Evolutionary conservation across 2,113 vertebrate species (phyloP).

Genomic region (Corythoichthys intestinalis): DNA sequence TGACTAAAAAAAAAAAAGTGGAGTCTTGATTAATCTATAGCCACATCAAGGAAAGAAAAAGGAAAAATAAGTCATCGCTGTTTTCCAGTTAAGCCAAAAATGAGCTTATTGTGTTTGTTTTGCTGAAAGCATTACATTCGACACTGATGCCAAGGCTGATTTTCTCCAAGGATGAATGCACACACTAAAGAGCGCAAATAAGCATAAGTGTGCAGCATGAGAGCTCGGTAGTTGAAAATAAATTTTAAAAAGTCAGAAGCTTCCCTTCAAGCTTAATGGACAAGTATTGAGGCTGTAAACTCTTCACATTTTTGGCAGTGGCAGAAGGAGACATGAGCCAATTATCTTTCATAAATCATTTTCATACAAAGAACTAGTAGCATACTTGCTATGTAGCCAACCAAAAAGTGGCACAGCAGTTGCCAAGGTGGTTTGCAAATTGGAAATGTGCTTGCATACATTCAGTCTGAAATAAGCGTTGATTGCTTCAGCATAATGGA

Average conservation of each 20-base stretch:
- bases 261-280: conserved; percentile 24
- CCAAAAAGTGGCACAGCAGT: not conserved
- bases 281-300: conserved; percentile 16
- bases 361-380: not conserved
- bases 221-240: conserved; percentile 23
- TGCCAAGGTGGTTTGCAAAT: no score
- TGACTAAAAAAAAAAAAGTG: no score
- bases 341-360: not conserved
- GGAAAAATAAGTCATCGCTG: not conserved
- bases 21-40: not conserved
- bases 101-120: conserved; percentile 1
- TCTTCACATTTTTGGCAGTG: conserved; percentile 13
- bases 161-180: conserved; percentile 21
- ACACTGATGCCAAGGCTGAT: conserved; percentile 14
- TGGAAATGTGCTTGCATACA: not conserved
- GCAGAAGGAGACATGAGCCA: not conserved
- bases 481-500: not conserved
- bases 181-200: conserved; percentile 9
- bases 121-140: conserved; percentile 36
- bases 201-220: conserved; percentile 32
- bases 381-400: not conserved
- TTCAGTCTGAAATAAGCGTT: not conserved
- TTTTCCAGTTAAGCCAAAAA: not conserved
- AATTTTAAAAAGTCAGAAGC: conserved; percentile 38
- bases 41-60: not conserved